Conservation (phyloP, 2,888 invertebrate genomes). For the Limenitis camilla region DNA sequence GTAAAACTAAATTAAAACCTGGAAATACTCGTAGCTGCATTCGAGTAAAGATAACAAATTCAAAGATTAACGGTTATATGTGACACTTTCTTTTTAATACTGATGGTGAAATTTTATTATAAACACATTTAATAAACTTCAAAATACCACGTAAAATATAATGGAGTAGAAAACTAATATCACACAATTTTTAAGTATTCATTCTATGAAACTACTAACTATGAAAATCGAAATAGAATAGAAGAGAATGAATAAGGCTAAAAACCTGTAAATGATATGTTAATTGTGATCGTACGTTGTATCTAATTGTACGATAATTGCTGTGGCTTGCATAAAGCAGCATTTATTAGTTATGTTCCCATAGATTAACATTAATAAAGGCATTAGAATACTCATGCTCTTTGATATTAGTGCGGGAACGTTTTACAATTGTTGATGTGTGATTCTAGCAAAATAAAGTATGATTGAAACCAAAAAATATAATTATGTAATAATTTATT, state of each 20-base stretch:
- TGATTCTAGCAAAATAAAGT: neutral
- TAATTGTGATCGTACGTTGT: conserved; percentile 30
- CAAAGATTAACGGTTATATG: too few relatives aligned
- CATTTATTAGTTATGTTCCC: conserved; percentile 40
- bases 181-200: too few relatives aligned
- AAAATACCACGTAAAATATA: too few relatives aligned
- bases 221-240: neutral
- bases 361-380: conserved; percentile 41
- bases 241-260: neutral
- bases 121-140: too few relatives aligned
- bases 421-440: conserved; percentile 2
- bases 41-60: too few relatives aligned
- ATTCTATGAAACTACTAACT: too few relatives aligned
- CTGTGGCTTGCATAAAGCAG: conserved; percentile 8
- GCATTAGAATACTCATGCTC: conserved; percentile 32
- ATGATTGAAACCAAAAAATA: neutral
- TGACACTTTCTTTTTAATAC: too few relatives aligned
- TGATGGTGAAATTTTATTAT: too few relatives aligned
- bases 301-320: conserved; percentile 24
- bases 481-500: too few relatives aligned
- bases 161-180: too few relatives aligned
- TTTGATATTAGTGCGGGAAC: conserved; percentile 39
- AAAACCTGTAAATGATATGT: conserved; percentile 11
- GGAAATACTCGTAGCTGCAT: too few relatives aligned
- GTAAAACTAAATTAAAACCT: too few relatives aligned